Evolutionary conservation across 2,113 vertebrate genomes (phyloP).

Genomic region (Aspidoscelis tigris): DNA sequence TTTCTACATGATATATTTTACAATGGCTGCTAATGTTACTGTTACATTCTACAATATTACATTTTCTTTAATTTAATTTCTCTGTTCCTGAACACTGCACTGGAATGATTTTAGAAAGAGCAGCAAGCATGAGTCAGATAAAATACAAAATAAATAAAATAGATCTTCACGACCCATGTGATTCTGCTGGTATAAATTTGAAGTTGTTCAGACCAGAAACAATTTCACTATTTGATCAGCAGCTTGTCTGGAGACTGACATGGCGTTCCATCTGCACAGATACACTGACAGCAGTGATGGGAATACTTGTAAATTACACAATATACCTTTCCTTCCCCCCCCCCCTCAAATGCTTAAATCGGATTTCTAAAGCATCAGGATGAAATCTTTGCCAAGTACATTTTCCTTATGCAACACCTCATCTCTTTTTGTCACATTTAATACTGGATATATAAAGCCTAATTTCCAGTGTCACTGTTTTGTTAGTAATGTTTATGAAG

Average conservation of each 20-base stretch:
- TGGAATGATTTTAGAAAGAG: background rate
- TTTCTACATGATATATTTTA: background rate
- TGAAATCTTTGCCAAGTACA: background rate
- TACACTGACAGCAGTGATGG: background rate
- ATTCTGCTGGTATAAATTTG: background rate
- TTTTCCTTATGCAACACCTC: background rate
- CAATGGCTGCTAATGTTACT: background rate
- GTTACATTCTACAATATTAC: background rate
- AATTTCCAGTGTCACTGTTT: constrained; percentile 42
- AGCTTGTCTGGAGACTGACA: background rate
- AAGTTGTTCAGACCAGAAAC: background rate
- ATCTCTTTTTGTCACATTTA: constrained; percentile 6
- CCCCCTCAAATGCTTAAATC: background rate
- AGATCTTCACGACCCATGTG: background rate
- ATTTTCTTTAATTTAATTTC: background rate
- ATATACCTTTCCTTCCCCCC: background rate
- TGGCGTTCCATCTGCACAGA: background rate
- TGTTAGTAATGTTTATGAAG: constrained; percentile 26
- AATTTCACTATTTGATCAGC: background rate
- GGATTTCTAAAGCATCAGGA: background rate
- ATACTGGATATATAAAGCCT: background rate
- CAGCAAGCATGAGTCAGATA: no score
- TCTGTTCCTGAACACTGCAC: background rate
- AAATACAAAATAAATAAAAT: background rate
- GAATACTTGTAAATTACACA: background rate